phyloP scores from a whole-genome alignment of 2,797 vertebrate genomes.

The Sandelia bainsii region DNA sequence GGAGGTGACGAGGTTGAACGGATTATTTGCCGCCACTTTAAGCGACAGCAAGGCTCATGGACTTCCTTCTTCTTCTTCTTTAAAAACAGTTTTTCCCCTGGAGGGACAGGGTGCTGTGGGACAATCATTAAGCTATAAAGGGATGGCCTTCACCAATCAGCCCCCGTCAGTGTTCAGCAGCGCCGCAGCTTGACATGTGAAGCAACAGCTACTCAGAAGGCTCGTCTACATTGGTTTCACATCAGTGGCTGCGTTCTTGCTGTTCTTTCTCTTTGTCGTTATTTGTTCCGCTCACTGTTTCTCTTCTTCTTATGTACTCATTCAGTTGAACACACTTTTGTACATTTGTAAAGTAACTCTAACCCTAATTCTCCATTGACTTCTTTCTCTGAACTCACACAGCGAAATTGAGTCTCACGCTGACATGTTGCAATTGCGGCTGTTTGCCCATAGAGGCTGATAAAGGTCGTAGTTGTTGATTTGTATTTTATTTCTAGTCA shows the following conservation, averaged over 20 bases:
- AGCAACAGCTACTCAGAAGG: slow-evolving; percentile 66
- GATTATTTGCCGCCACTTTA: slow-evolving; percentile 74
- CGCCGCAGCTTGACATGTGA: slow-evolving; percentile 65
- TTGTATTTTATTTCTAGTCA: not conserved
- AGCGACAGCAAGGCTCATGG: slow-evolving; percentile 67
- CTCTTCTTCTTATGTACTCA: slow-evolving; percentile 41
- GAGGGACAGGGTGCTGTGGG: slow-evolving; percentile 58
- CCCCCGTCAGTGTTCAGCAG: slow-evolving; percentile 55
- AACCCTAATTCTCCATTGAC: not conserved
- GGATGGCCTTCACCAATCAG: slow-evolving; percentile 60
- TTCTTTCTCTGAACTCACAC: slow-evolving; percentile 1
- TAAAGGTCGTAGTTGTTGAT: not conserved
- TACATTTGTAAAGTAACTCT: slow-evolving; percentile 9
- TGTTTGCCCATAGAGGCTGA: slow-evolving; percentile 39
- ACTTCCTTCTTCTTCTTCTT: slow-evolving; percentile 77
- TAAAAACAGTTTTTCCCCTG: slow-evolving; percentile 62
- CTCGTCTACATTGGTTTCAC: slow-evolving; percentile 58
- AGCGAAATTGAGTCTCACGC: not conserved
- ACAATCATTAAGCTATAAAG: slow-evolving; percentile 60
- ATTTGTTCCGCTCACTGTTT: slow-evolving; percentile 43
- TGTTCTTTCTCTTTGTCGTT: slow-evolving; percentile 50
- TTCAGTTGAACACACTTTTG: slow-evolving; percentile 34
- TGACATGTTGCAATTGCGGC: slow-evolving; percentile 9
- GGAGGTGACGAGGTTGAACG: slow-evolving; percentile 56
- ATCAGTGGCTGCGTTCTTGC: slow-evolving; percentile 52